Percentiles rank a stretch among this genome's conserved stretches.
Evolutionary conservation across 2,888 invertebrate species (phyloP).

Genomic region (Drosophila dives): DNA sequence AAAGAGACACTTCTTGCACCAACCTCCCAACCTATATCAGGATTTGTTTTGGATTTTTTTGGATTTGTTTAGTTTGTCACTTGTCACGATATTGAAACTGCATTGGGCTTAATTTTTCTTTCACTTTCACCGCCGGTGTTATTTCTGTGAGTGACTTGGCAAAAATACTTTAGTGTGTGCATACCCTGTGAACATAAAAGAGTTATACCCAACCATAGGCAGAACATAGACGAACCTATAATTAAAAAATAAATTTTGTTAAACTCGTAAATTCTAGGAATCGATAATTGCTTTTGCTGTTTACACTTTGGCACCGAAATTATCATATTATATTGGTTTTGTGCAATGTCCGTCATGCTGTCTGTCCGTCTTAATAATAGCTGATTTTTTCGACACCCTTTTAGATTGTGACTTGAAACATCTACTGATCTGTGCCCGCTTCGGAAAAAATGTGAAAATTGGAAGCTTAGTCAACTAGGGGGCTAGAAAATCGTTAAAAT

Average conservation of each 20-base stretch:
- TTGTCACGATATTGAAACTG: conserved; percentile 3
- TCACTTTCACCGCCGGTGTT: conserved; percentile 41
- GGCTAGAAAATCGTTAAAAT: too few relatives aligned
- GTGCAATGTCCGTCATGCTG: too few relatives aligned
- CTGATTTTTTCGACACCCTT: too few relatives aligned
- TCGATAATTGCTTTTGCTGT: background rate
- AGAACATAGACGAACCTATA: background rate
- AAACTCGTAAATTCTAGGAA: background rate
- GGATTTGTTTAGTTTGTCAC: background rate
- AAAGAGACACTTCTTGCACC: background rate
- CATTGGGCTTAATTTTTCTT: background rate
- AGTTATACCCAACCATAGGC: background rate
- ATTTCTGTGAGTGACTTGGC: conserved; percentile 12
- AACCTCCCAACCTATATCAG: background rate
- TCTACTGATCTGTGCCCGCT: too few relatives aligned
- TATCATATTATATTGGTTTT: too few relatives aligned
- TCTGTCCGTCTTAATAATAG: too few relatives aligned
- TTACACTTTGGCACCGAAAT: too few relatives aligned
- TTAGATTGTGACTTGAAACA: too few relatives aligned
- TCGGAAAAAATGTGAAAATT: too few relatives aligned
- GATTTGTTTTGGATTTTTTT: background rate
- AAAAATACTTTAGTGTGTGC: background rate
- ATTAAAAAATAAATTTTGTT: too few relatives aligned
- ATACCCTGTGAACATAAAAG: conserved; percentile 9
- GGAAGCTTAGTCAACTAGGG: too few relatives aligned